phyloP scores from a whole-genome alignment of 2,797 vertebrate species.

The Malacoraja senta region DNA sequence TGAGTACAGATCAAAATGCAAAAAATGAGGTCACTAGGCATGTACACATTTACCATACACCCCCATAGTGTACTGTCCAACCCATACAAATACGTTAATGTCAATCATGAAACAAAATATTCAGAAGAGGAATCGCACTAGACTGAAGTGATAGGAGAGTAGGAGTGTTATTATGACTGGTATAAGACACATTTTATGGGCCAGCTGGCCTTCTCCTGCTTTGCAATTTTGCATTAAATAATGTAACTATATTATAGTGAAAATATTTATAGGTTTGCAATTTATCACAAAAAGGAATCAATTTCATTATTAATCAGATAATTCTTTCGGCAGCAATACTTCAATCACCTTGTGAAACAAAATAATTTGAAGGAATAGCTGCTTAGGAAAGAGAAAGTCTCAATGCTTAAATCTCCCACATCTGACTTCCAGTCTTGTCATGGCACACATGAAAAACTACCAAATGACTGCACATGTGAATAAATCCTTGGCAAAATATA shows the following conservation, averaged over 20 bases:
- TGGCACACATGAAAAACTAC: background rate
- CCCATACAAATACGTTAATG: background rate
- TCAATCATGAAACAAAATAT: background rate
- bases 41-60: background rate
- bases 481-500: no score
- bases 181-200: background rate
- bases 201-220: background rate
- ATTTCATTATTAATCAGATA: background rate
- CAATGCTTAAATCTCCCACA: background rate
- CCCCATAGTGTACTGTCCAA: background rate
- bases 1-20: background rate
- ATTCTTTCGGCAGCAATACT: background rate
- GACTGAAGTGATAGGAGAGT: no score
- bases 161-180: background rate
- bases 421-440: background rate
- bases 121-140: background rate
- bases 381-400: background rate
- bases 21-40: background rate
- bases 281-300: background rate
- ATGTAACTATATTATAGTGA: background rate
- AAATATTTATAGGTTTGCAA: background rate
- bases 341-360: background rate
- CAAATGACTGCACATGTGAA: no score
- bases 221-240: background rate
- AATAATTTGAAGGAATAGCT: background rate